phyloP scores from a whole-genome alignment of 2,888 invertebrate genomes.

The Morpho helenor region DNA sequence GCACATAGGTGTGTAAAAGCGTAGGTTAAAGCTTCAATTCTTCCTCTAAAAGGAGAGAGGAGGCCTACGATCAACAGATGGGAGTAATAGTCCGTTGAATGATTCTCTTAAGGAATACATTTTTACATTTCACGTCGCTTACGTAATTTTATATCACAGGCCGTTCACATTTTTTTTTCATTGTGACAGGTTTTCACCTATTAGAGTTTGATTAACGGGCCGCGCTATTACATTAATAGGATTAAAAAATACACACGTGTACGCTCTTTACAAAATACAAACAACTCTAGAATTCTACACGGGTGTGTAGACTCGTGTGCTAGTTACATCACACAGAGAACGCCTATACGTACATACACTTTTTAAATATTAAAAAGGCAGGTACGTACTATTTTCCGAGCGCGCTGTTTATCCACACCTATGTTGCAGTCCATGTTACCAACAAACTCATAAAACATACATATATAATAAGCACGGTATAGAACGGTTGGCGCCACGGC shows the following conservation, averaged over 20 bases:
- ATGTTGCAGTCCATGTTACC: conserved; percentile 52
- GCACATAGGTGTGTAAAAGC: too few species aligned
- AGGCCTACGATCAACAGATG: too few species aligned
- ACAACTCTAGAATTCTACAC: not conserved
- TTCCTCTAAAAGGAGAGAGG: too few species aligned
- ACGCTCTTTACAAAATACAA: not conserved
- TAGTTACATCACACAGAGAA: conserved; percentile 10
- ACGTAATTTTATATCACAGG: too few species aligned
- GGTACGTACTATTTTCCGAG: conserved; percentile 46
- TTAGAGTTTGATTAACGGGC: too few species aligned
- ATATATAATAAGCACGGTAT: conserved; percentile 52
- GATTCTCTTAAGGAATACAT: too few species aligned
- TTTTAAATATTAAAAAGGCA: conserved; percentile 57
- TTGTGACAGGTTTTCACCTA: too few species aligned
- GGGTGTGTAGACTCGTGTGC: conserved; percentile 1
- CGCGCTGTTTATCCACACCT: conserved; percentile 24
- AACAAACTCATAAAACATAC: conserved; percentile 65
- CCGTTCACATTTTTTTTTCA: too few species aligned
- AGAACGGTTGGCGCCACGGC: conserved; percentile 63
- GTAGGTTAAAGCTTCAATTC: too few species aligned
- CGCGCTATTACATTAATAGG: too few species aligned
- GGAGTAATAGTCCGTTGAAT: too few species aligned
- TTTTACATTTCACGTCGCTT: too few species aligned
- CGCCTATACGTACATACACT: conserved; percentile 29
- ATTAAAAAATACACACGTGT: not conserved